Evolutionary conservation across 1,140 invertebrate species (phyloP).

Genomic region (Achroia grisella): DNA sequence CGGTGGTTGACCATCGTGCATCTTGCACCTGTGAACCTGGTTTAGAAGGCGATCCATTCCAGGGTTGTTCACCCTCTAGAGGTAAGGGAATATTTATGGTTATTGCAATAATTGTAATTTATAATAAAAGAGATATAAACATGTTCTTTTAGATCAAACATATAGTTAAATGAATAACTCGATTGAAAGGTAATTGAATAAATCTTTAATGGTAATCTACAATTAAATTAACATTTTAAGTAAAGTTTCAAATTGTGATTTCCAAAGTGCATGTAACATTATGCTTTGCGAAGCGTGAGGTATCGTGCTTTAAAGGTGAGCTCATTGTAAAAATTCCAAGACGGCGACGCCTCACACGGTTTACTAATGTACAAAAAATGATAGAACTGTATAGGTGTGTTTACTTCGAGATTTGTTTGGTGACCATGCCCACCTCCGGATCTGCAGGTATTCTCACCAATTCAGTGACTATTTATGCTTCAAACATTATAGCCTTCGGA

Average conservation of each 20-base stretch:
- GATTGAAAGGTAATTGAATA: background rate
- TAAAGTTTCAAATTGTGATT: slow-evolving; percentile 1
- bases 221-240: slow-evolving; percentile 6
- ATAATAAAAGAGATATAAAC: background rate
- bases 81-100: slow-evolving; percentile 34
- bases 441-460: slow-evolving; percentile 35
- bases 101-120: background rate
- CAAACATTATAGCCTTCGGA: slow-evolving; percentile 37
- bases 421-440: slow-evolving; percentile 59
- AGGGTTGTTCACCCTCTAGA: slow-evolving; percentile 74
- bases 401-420: slow-evolving; percentile 39
- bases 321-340: slow-evolving; percentile 33
- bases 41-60: slow-evolving; percentile 84
- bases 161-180: background rate
- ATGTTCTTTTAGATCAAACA: background rate
- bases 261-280: slow-evolving; percentile 42
- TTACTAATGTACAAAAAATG: slow-evolving; percentile 48
- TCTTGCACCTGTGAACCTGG: slow-evolving; percentile 80
- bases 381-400: slow-evolving; percentile 43
- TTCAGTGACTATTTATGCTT: slow-evolving; percentile 41
- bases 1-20: slow-evolving; percentile 80
- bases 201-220: too few species aligned
- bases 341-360: slow-evolving; percentile 53
- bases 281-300: slow-evolving; percentile 65
- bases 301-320: slow-evolving; percentile 57